Evolutionary conservation across 2,797 vertebrate species (phyloP).

Genomic region (Eulemur rubriventer): DNA sequence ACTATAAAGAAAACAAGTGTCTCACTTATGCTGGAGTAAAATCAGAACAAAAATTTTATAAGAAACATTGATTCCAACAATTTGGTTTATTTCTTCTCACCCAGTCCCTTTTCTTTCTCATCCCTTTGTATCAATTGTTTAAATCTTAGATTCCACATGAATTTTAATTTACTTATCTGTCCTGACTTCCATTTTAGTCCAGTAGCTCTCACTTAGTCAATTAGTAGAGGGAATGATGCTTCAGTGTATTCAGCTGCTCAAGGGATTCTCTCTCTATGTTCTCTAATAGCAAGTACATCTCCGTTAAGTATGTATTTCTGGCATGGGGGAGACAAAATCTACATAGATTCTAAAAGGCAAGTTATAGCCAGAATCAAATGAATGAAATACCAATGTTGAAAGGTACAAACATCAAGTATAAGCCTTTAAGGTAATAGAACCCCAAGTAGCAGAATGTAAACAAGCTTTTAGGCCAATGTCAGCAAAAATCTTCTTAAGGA

Average conservation of each 20-base stretch:
- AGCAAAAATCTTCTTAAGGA: conserved; percentile 47
- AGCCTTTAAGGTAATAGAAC: conserved; percentile 53
- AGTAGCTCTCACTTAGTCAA: neutral
- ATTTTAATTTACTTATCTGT: conserved; percentile 9
- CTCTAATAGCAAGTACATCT: conserved; percentile 8
- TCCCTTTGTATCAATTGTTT: neutral
- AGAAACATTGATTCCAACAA: neutral
- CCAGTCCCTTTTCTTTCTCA: neutral
- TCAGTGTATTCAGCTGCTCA: neutral
- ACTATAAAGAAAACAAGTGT: neutral
- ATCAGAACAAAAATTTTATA: neutral
- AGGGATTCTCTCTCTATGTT: neutral
- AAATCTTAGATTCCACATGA: neutral
- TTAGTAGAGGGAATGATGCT: neutral
- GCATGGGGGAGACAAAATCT: neutral
- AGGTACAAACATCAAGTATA: neutral
- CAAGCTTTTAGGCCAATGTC: conserved; percentile 1
- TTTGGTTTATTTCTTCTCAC: neutral
- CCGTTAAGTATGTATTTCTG: conserved; percentile 52
- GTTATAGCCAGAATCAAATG: neutral
- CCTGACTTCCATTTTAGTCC: conserved; percentile 3
- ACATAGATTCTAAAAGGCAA: neutral
- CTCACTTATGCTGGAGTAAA: neutral
- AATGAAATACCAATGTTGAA: neutral
- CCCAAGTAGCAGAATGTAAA: neutral